These are phyloP conservation scores for Carcharodon carcharias DNA, from an alignment of 2,797 vertebrate species.

Conservation along the genomic window DNA sequence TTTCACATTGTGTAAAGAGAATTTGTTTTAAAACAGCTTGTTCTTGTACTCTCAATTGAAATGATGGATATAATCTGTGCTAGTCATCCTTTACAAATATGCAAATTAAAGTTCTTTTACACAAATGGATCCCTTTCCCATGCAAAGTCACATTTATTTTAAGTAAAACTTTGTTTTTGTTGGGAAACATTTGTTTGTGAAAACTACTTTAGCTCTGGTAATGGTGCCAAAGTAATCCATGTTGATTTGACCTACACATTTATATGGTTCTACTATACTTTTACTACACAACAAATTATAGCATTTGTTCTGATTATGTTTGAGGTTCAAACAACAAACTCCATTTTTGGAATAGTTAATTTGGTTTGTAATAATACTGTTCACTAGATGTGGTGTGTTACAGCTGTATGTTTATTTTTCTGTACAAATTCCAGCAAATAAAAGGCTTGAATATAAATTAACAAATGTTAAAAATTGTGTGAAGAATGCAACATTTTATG, in stretches of 20 bases:
- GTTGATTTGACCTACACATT: constrained; percentile 26
- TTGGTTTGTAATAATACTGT: background rate
- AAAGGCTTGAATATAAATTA: constrained; percentile 12
- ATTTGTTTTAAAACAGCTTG: constrained; percentile 24
- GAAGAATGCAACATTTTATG: background rate
- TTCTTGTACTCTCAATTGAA: background rate
- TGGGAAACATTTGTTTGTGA: background rate
- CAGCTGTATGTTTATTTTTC: constrained; percentile 24
- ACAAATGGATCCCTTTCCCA: constrained; percentile 1
- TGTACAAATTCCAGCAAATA: constrained; percentile 27
- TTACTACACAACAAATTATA: background rate
- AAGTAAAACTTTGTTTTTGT: constrained; percentile 21
- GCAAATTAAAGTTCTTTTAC: background rate
- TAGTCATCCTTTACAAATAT: constrained; percentile 19
- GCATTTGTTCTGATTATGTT: background rate
- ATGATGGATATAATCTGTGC: background rate
- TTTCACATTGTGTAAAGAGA: background rate
- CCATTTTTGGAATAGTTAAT: background rate
- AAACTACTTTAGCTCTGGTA: constrained; percentile 9
- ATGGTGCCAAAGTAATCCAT: background rate
- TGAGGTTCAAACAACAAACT: background rate
- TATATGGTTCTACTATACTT: background rate
- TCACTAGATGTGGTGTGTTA: background rate
- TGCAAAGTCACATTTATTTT: constrained; percentile 4
- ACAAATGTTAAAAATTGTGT: background rate